Conservation (phyloP, 2,888 invertebrate species). For the Drosophila vallismaia region DNA sequence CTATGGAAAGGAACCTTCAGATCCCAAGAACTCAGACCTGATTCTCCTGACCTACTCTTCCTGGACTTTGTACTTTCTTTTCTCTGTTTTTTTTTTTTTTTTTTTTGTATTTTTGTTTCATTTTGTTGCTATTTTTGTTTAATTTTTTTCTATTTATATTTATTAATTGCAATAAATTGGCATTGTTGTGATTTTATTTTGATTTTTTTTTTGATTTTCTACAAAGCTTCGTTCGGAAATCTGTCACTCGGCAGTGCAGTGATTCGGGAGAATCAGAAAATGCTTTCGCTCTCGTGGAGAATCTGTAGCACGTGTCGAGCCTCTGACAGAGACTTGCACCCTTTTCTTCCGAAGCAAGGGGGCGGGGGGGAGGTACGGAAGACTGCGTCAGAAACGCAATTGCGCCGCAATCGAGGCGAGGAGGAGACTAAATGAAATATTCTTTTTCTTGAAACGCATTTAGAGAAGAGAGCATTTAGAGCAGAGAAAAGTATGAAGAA, state of each 20-base stretch:
- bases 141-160: neutral
- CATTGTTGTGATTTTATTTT: neutral
- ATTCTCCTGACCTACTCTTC: no score
- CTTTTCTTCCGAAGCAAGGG: slow-evolving; percentile 5
- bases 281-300: slow-evolving; percentile 2
- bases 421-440: slow-evolving; percentile 18
- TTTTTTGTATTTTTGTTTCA: slow-evolving; percentile 1
- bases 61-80: no score
- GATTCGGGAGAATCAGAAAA: slow-evolving; percentile 16
- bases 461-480: no score
- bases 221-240: neutral
- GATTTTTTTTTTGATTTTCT: no score
- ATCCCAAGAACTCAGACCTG: no score
- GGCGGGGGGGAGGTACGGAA: neutral
- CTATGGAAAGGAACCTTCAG: no score
- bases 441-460: slow-evolving; percentile 21
- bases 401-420: slow-evolving; percentile 25
- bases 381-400: slow-evolving; percentile 24
- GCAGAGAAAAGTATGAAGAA: no score
- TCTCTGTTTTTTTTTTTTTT: no score
- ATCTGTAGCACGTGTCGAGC: slow-evolving; percentile 28
- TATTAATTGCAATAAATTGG: neutral
- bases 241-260: slow-evolving; percentile 2
- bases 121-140: no score
- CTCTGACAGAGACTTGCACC: slow-evolving; percentile 12